Evolutionary conservation across 1,140 invertebrate genomes (phyloP).

Genomic region (Xylocopa sonorina): DNA sequence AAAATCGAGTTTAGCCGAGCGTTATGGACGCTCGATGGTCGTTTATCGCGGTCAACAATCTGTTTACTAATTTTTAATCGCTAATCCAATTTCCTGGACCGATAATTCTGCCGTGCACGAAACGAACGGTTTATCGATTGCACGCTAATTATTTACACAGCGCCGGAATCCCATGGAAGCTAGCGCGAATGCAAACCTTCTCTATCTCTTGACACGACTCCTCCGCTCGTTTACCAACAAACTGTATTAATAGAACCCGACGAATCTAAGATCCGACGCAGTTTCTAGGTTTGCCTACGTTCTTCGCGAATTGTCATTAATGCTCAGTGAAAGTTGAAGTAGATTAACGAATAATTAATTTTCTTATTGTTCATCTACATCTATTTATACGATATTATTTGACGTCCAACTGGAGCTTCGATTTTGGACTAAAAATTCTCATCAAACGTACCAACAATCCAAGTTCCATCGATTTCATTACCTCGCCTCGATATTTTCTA

Average conservation of each 20-base stretch:
- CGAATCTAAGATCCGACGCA: neutral
- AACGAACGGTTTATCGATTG: conserved; percentile 22
- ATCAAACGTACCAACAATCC: no score
- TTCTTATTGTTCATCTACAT: no score
- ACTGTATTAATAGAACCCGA: neutral
- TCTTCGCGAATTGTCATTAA: no score
- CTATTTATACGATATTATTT: no score
- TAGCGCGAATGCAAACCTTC: neutral
- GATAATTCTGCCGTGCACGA: neutral
- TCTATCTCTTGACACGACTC: no score
- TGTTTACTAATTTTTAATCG: conserved; percentile 12
- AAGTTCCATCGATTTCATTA: no score
- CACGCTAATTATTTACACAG: conserved; percentile 16
- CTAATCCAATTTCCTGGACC: conserved; percentile 15
- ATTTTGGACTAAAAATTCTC: no score
- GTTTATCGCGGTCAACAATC: conserved; percentile 13
- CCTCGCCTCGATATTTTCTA: no score
- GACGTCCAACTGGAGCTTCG: no score
- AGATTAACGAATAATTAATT: no score
- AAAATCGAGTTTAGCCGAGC: neutral
- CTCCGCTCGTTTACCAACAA: neutral
- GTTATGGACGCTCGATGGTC: neutral
- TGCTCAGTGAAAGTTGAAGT: no score
- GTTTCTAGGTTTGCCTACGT: no score
- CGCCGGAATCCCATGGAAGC: neutral